Evolutionary conservation across 1,140 invertebrate species (phyloP), one percentile per base, ranked within the genome.

Genomic region (Latrodectus geometricus): DNA sequence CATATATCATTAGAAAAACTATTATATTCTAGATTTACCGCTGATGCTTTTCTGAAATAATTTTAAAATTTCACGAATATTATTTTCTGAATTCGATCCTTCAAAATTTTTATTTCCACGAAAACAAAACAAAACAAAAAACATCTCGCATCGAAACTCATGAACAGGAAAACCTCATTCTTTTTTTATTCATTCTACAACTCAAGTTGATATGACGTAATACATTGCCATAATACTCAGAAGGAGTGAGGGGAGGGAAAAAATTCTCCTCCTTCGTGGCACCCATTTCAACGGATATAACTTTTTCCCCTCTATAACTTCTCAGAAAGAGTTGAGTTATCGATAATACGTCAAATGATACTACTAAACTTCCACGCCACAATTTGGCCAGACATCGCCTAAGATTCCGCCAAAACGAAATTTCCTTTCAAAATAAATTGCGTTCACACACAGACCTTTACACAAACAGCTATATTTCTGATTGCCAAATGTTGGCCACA

Each of bases 301-400:
- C 68, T 73, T 84, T 84, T 68, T 52, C 48, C 23, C 49, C 66
- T 52, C 54, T n/a, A 80, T 23, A 69, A 61, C 20, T 65, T 73
- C 80, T 70, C 70, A 23, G n/a, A n/a, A 14, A 61, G 66, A 35
- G 77, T 72, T 83, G 66, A 35, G 77, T 72, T 83, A 84, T 84
- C 82, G 82, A 84, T 84, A 84, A 84, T 84, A 84, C 65, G 82
- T 84, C 82, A 76, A 76, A 84, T 52, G 61, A 73, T 52, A 74
- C 80, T 21, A 73, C 80, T 49, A 20, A 49, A 65, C 80, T 15
- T 52, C 20, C 20, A 1, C 35, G 21, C 82, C 72, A 76, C 72
- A 76, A 68, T 84, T 61, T 84, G 82, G 82, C 82, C 20, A 35
- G 72, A 68, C 52, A 84, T 84, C 82, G 82, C 82, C 56, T 21